phyloP scores from a whole-genome alignment of 1,140 invertebrate species.

The Drosophila kepulauana region DNA sequence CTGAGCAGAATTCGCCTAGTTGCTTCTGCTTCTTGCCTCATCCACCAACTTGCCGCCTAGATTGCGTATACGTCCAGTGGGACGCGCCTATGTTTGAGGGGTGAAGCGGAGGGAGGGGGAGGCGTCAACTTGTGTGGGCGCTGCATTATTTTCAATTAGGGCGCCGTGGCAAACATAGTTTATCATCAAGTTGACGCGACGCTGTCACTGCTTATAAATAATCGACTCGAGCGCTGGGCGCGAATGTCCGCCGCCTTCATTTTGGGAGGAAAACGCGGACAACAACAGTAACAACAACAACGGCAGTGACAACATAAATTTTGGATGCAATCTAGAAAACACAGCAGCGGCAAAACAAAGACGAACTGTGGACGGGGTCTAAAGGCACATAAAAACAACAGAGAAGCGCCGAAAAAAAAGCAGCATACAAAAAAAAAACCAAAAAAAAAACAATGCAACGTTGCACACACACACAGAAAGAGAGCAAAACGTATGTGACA shows the following conservation, averaged over 20 bases:
- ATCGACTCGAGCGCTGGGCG: constrained; percentile 68
- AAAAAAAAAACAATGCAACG: constrained; percentile 50
- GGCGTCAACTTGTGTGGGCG: neutral
- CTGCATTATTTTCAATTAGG: constrained; percentile 81
- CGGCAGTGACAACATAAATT: constrained; percentile 79
- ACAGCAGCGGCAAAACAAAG: constrained; percentile 32
- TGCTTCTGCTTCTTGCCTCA: too few species aligned
- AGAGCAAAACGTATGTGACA: constrained; percentile 30
- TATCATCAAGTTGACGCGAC: constrained; percentile 82
- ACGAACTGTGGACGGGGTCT: constrained; percentile 35
- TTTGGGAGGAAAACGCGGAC: constrained; percentile 40
- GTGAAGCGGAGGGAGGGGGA: neutral
- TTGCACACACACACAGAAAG: constrained; percentile 41
- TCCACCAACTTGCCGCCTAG: constrained; percentile 15
- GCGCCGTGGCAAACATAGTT: constrained; percentile 80
- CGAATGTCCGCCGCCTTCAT: constrained; percentile 66
- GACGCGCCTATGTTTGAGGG: constrained; percentile 40
- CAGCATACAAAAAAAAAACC: constrained; percentile 43
- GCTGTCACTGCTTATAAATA: constrained; percentile 83
- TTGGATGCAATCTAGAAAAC: constrained; percentile 75
- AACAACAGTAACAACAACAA: constrained; percentile 25
- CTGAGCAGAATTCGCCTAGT: too few species aligned
- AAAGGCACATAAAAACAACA: constrained; percentile 70
- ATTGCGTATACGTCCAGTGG: constrained; percentile 80
- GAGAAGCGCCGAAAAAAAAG: constrained; percentile 40